These are phyloP conservation scores for Caenorhabditis sp. DNA, from an alignment of 2,888 invertebrate species.

Conservation along the genomic window DNA sequence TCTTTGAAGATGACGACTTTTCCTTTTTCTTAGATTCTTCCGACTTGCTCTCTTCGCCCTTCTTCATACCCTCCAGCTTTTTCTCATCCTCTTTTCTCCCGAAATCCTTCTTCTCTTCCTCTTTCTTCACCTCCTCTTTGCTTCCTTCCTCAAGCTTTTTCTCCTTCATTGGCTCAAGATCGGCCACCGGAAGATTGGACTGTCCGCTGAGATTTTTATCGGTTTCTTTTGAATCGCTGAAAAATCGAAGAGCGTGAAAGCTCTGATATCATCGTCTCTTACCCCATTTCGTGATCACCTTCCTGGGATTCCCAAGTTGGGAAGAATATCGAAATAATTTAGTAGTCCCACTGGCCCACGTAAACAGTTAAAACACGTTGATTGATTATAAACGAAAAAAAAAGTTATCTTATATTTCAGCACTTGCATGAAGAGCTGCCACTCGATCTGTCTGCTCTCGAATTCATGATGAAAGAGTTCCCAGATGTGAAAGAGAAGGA, in stretches of 20 bases:
- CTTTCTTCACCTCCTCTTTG: slow-evolving; percentile 9
- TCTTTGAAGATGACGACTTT: slow-evolving; percentile 3
- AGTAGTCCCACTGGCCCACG: neutral
- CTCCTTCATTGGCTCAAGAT: slow-evolving; percentile 4
- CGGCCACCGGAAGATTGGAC: neutral
- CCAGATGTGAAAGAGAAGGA: slow-evolving; percentile 97
- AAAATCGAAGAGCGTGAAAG: neutral
- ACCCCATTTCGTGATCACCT: slow-evolving; percentile 26
- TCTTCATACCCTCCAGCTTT: neutral
- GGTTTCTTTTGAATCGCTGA: slow-evolving; percentile 51
- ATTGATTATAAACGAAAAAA: no score
- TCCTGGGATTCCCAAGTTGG: neutral
- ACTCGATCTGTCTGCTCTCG: slow-evolving; percentile 92
- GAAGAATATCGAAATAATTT: neutral
- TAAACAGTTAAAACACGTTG: no score
- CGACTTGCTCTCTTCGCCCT: slow-evolving; percentile 10
- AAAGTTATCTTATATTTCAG: slow-evolving; percentile 79
- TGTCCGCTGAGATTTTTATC: slow-evolving; percentile 37
- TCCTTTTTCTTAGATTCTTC: slow-evolving; percentile 14
- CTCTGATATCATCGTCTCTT: neutral
- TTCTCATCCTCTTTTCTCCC: neutral
- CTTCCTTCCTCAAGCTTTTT: neutral
- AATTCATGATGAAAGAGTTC: slow-evolving; percentile 97
- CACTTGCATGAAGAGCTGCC: slow-evolving; percentile 97
- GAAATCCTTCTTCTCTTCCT: slow-evolving; percentile 10